Base-by-base conservation (phyloP, 2,888 invertebrate genomes). In the Spilosoma lubricipeda region DNA sequence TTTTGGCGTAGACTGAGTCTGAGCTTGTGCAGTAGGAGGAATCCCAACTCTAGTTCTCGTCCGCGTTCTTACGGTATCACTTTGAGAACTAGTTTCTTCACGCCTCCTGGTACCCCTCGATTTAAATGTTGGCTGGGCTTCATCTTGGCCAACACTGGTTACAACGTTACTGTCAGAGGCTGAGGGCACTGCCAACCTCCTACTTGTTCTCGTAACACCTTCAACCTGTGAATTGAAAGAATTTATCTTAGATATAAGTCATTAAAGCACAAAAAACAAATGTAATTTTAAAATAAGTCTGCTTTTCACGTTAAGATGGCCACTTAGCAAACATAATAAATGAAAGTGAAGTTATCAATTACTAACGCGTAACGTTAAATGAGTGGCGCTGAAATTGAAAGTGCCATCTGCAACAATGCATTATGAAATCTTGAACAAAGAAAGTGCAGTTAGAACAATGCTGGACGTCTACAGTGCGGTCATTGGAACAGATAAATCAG, bases 381-480 rank as follows among this genome's bases (percentile, higher is more conserved):
- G 79, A 77, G 71, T 78, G 23, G 75, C 73, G 74, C 83, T 82
- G 77, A 82, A 81, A 83, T 80, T 66, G 81, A 85, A 82, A 81
- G 82, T 79, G 78, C 76, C 74, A 83, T 84, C 78, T 84, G 77
- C 74, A 82, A 84, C 84, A 84, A 84, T 84, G 79, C 82, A 82
- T 84, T 84, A 85, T 85, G 84, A 82, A 83, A 82, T 82, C 74
- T 79, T 80, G 64, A 74, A 87, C 86, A 86, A 88, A 87, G 87
- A 89, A 89, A 89, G 86, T 83, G 82, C 81, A 85, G 74, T 11
- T 83, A 89, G 89, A 90, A 93, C 92, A 93, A 92, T 92, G 87
- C 87, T 87, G 88, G 90, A 89, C 89, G 85, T 67, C 72, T 78
- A 71, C 75, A 59, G 75, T 75, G 79, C 87, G 86, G 88, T 87